Evolutionary conservation across 30 jellyfish, hydroid and myxozoan genomes (phyloP).

Genomic region (Phacellophora camtschatica): DNA sequence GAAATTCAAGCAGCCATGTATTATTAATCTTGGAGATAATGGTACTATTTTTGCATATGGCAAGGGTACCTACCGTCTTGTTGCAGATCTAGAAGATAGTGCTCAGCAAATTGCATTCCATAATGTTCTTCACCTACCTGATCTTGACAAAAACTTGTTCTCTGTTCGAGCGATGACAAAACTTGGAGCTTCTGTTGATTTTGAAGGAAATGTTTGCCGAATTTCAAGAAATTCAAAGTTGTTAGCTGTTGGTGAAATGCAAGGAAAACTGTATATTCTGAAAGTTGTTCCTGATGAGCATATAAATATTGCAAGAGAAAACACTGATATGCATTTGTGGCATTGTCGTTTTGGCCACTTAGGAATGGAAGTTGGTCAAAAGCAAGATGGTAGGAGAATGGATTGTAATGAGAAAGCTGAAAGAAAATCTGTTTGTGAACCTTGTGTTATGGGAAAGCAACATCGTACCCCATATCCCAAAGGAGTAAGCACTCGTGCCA

Average conservation of each 20-base stretch:
- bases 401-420: neutral
- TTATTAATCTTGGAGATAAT: constrained; percentile 35
- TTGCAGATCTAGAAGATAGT: constrained; percentile 9
- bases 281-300: neutral
- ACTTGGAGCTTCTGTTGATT: constrained; percentile 45
- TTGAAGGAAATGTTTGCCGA: neutral
- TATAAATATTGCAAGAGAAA: constrained; percentile 9
- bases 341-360: constrained; percentile 58
- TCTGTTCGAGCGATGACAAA: constrained; percentile 58
- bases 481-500: constrained; percentile 2
- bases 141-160: constrained; percentile 22
- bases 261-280: constrained; percentile 30
- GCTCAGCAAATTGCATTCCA: constrained; percentile 19
- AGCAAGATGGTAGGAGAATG: constrained; percentile 58
- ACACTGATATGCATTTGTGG: constrained; percentile 41
- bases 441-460: constrained; percentile 55
- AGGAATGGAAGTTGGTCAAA: constrained; percentile 26
- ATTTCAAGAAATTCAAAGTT: too few species aligned
- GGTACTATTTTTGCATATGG: constrained; percentile 43
- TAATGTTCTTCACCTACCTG: constrained; percentile 41
- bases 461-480: constrained; percentile 36
- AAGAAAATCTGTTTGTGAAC: constrained; percentile 32
- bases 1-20: constrained; percentile 31
- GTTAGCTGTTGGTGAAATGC: constrained; percentile 29
- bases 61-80: constrained; percentile 33